Base-by-base conservation (phyloP, 2,797 vertebrate species). In the Aselliscus stoliczkanus region DNA sequence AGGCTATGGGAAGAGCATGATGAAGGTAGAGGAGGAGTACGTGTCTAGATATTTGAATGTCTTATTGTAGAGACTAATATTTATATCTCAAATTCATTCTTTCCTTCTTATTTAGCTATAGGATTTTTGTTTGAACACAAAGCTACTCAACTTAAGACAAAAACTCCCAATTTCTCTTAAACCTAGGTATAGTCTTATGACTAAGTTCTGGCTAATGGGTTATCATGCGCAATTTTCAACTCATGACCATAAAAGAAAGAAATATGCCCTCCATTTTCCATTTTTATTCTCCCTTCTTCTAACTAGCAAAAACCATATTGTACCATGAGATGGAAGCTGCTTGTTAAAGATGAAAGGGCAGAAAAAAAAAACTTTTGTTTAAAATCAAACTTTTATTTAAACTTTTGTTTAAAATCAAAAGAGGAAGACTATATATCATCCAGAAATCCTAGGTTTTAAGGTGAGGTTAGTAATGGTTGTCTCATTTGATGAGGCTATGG, bases 281-380 rank as follows among this genome's bases (percentile, higher is more conserved):
- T 72, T 93, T 81, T 31, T 79, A 47, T 73, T 82, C 5, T 87
- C 44, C 4, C 37, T 91, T 76, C 12, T 12, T 81, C 91, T 87
- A 34, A 87, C 34, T 54, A 23, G 25, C 5, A 83, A 81, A 91
- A 79, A 5, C 1, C 1, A 42, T 31, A 60, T 27, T 91, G 7
- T 10, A 34, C 5, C 23, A 84, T 18, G 9, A 92, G 20, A 69
- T 69, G 23, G 42, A 82, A 73, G 4, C 11, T 87, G 42, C 81
- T 54, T 82, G 21, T 89, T 85, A 89, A 94, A 89, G 65, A 94
- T 52, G 21, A 94, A 97, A 95, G 72, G 37, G 37, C 17, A 75
- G n/a, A n/a, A n/a, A n/a, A n/a, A n/a, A n/a, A n/a, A n/a, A n/a
- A n/a, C n/a, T n/a, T n/a, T n/a, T n/a, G n/a, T n/a, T n/a, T n/a